Percentiles rank a stretch among this genome's conserved stretches.
Evolutionary conservation across 2,888 invertebrate species (phyloP).

Genomic region (Mimumesa dahlbomi): DNA sequence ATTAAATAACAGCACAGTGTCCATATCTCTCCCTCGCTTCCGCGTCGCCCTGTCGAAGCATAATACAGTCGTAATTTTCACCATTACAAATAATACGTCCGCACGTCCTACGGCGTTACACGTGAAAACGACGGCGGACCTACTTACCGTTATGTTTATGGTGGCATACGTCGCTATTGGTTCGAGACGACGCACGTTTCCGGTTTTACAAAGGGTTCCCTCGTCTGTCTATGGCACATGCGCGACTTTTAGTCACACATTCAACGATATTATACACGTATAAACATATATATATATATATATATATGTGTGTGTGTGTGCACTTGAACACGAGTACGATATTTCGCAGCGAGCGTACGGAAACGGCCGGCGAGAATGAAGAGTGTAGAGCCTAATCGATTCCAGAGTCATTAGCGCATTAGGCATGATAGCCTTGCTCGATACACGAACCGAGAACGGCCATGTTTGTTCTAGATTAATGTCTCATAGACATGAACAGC

Average conservation of each 20-base stretch:
- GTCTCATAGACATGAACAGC: constrained; percentile 71
- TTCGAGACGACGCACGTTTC: constrained; percentile 19
- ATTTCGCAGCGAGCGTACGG: not conserved
- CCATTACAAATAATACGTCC: not conserved
- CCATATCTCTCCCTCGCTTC: not conserved
- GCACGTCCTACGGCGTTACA: not conserved
- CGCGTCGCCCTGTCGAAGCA: not conserved
- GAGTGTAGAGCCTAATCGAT: constrained; percentile 74
- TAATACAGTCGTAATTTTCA: not conserved
- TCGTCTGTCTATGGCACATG: constrained; percentile 1
- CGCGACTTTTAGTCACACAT: no score
- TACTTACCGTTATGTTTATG: constrained; percentile 6
- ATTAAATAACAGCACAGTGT: no score
- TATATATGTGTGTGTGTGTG: not conserved
- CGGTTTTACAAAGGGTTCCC: constrained; percentile 7
- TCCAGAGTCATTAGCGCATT: constrained; percentile 75
- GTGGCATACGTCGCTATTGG: constrained; percentile 8
- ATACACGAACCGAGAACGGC: constrained; percentile 59
- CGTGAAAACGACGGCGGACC: not conserved
- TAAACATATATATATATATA: no score
- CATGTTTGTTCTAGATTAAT: constrained; percentile 77
- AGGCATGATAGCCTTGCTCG: constrained; percentile 70
- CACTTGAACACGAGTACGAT: not conserved
- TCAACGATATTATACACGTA: no score
- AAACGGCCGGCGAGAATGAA: constrained; percentile 18